Conservation (phyloP, 2,113 vertebrate genomes). For the Coracopsis vasa region DNA sequence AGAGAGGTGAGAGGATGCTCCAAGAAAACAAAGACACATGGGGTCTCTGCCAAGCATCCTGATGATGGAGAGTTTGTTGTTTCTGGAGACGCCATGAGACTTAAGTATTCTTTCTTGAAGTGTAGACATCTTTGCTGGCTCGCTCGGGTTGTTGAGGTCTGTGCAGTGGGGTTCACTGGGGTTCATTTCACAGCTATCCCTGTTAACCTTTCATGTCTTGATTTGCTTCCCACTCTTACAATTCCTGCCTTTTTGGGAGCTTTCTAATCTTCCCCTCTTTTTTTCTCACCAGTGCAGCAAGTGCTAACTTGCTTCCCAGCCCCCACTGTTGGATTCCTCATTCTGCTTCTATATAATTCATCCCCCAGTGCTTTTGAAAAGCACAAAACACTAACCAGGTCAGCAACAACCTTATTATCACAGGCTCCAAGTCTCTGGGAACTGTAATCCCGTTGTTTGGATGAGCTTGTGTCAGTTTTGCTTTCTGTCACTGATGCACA, state of each 20-base stretch:
- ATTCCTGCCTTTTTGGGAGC: not conserved
- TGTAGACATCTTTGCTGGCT: not conserved
- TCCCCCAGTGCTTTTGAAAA: not conserved
- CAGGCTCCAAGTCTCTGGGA: conserved; percentile 14
- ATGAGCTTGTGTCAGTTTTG: conserved; percentile 57
- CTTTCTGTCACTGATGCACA: conserved; percentile 48
- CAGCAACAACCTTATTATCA: conserved; percentile 54
- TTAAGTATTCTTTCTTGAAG: not conserved
- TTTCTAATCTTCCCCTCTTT: not conserved
- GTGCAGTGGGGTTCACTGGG: not conserved
- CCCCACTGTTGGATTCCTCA: not conserved
- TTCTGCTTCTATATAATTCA: conserved; percentile 11
- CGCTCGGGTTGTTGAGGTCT: not conserved
- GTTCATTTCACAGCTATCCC: not conserved
- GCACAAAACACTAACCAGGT: conserved; percentile 40
- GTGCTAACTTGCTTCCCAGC: not conserved
- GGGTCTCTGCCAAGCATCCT: not conserved
- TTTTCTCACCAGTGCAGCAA: not conserved
- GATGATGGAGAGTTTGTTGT: not conserved
- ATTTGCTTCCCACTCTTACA: not conserved
- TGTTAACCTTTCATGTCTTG: not conserved
- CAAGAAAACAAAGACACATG: fast-evolving
- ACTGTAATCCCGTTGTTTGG: conserved; percentile 52
- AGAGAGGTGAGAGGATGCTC: not conserved
- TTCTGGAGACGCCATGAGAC: not conserved